Percentiles rank a stretch among this genome's conserved stretches.
Conservation (phyloP, 2,797 vertebrate species). For the Cuniculus paca region DNA sequence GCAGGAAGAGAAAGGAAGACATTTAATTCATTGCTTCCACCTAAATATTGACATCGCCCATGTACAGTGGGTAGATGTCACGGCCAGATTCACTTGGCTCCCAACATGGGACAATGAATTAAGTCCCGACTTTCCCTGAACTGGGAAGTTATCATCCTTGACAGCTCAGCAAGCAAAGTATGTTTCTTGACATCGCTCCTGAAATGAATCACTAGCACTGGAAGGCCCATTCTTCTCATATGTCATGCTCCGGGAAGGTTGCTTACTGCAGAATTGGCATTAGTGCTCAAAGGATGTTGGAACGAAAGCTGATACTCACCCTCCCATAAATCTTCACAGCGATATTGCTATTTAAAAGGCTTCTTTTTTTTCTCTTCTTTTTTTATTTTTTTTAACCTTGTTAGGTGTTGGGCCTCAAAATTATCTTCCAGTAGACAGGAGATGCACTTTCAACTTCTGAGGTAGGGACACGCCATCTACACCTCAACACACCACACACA, state of each 20-base stretch:
- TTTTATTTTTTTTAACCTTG: neutral
- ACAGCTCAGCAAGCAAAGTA: conserved; percentile 79
- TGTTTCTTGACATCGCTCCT: conserved; percentile 78
- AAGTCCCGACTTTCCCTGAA: conserved; percentile 76
- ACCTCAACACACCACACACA: neutral
- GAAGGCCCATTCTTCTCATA: conserved; percentile 74
- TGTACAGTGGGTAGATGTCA: conserved; percentile 72
- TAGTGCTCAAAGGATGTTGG: conserved; percentile 30
- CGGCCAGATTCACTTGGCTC: conserved; percentile 75
- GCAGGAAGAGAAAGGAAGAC: conserved; percentile 65
- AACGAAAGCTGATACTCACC: conserved; percentile 53
- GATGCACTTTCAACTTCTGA: neutral
- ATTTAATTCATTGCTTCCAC: conserved; percentile 73
- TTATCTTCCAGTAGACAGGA: neutral
- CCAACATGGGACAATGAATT: conserved; percentile 77
- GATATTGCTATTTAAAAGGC: conserved; percentile 35
- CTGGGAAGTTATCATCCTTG: conserved; percentile 80
- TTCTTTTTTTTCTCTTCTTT: neutral
- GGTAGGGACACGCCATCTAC: neutral
- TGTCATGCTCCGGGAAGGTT: conserved; percentile 69
- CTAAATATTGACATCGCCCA: conserved; percentile 72
- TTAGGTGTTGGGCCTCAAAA: conserved; percentile 30
- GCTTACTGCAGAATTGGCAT: conserved; percentile 70
- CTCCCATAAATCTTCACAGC: conserved; percentile 67
- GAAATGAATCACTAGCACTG: conserved; percentile 77